These are phyloP conservation scores for Ethmia dodecea DNA, from an alignment of 2,888 invertebrate species.

Conservation along the genomic window DNA sequence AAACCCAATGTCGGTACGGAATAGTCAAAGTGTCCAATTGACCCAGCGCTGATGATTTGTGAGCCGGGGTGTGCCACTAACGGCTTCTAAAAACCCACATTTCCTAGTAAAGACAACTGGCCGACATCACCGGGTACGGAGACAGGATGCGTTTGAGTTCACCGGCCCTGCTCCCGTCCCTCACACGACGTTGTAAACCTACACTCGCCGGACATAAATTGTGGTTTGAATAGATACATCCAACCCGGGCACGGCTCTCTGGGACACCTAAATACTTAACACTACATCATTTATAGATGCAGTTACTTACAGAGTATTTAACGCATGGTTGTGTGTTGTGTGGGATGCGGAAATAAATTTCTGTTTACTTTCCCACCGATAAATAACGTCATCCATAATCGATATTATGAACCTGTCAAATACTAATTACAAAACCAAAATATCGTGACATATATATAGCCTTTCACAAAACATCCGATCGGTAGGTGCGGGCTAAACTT, in stretches of 20 bases:
- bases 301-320: neutral
- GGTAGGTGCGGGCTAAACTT: slow-evolving; percentile 18
- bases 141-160: slow-evolving; percentile 68
- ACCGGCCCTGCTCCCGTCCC: slow-evolving; percentile 51
- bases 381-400: neutral
- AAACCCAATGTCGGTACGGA: slow-evolving; percentile 33
- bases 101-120: slow-evolving; percentile 62
- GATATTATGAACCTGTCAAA: slow-evolving; percentile 20
- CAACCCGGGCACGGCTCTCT: slow-evolving; percentile 21
- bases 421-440: slow-evolving; percentile 24
- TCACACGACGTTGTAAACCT: slow-evolving; percentile 44
- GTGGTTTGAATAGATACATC: slow-evolving; percentile 50
- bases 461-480: slow-evolving; percentile 44
- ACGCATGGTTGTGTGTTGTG: neutral
- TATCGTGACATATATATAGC: slow-evolving; percentile 22
- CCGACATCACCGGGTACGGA: slow-evolving; percentile 56
- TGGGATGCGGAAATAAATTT: neutral
- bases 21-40: slow-evolving; percentile 45
- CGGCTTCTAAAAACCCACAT: slow-evolving; percentile 69
- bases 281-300: neutral
- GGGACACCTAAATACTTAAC: slow-evolving; percentile 3
- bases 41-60: slow-evolving; percentile 53
- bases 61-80: slow-evolving; percentile 53
- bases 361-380: neutral
- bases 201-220: slow-evolving; percentile 52